Percentiles rank a stretch among this genome's conserved stretches.
phyloP scores from a whole-genome alignment of 1,140 invertebrate species.

The Heterodera schachtii region DNA sequence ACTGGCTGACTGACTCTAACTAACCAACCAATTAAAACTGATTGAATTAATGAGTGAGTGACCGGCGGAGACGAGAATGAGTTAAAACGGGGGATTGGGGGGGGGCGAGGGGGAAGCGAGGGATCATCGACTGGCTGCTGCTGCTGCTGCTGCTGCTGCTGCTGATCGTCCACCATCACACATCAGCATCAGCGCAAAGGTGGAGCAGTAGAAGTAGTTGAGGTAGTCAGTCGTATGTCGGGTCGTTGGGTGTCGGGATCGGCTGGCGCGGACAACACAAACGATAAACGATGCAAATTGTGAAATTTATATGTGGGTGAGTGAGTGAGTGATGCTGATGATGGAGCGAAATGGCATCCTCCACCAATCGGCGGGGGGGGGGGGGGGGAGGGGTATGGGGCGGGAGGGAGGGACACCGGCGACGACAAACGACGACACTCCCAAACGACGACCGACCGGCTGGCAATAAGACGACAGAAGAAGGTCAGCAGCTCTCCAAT shows the following conservation, averaged over 20 bases:
- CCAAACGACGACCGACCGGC: too few species aligned
- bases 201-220: too few species aligned
- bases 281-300: conserved; percentile 5
- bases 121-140: too few species aligned
- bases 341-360: not conserved
- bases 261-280: not conserved
- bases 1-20: too few species aligned
- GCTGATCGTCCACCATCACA: too few species aligned
- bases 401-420: not conserved
- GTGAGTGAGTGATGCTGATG: not conserved
- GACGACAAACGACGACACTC: too few species aligned
- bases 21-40: not conserved
- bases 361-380: not conserved
- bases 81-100: not conserved
- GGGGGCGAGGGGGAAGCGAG: too few species aligned
- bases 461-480: not conserved
- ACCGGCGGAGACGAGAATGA: not conserved
- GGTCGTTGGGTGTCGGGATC: not conserved
- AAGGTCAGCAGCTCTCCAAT: not conserved
- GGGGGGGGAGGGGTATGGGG: too few species aligned
- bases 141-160: too few species aligned
- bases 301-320: too few species aligned
- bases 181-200: too few species aligned
- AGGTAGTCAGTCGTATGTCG: too few species aligned
- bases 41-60: not conserved